Percentiles rank a stretch among this genome's conserved stretches.
These are phyloP conservation scores for Callinectes sapidus DNA, from an alignment of 2,888 invertebrate species.

Conservation along the genomic window DNA sequence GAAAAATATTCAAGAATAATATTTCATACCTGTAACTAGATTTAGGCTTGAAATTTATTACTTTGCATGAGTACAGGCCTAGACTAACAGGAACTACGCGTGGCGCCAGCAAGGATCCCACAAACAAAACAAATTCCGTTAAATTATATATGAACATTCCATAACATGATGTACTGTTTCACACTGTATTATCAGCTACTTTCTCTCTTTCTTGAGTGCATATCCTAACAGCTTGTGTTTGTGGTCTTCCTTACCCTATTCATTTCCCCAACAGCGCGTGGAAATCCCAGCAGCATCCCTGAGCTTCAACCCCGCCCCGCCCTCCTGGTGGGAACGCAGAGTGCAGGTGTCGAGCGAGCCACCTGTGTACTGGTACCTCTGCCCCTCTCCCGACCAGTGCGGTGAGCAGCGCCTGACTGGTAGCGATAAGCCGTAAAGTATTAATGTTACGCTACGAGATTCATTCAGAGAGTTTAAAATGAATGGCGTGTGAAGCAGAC, in stretches of 20 bases:
- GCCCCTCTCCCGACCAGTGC: background rate
- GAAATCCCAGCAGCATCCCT: background rate
- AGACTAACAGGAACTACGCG: no score
- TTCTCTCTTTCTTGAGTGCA: background rate
- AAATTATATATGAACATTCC: no score
- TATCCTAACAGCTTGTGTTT: background rate
- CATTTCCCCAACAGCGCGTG: conserved; percentile 1
- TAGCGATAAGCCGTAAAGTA: background rate
- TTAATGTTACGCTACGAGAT: background rate
- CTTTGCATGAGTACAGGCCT: no score
- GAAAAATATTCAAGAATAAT: no score
- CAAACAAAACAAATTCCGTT: no score
- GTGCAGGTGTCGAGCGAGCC: background rate
- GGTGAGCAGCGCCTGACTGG: background rate
- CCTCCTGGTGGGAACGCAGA: conserved; percentile 27
- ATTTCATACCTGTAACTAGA: no score
- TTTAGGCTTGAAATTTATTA: no score
- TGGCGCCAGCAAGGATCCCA: no score
- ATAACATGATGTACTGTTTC: background rate
- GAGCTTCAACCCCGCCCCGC: background rate
- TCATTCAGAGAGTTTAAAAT: background rate
- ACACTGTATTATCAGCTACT: background rate
- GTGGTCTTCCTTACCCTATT: background rate
- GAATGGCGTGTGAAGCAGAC: background rate
- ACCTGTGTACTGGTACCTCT: conserved; percentile 2